A percentile compares a stretch with the other conserved stretches of the same genome.
These are phyloP conservation scores for Uloborus diversus DNA, from an alignment of 1,140 invertebrate species.

Conservation along the genomic window DNA sequence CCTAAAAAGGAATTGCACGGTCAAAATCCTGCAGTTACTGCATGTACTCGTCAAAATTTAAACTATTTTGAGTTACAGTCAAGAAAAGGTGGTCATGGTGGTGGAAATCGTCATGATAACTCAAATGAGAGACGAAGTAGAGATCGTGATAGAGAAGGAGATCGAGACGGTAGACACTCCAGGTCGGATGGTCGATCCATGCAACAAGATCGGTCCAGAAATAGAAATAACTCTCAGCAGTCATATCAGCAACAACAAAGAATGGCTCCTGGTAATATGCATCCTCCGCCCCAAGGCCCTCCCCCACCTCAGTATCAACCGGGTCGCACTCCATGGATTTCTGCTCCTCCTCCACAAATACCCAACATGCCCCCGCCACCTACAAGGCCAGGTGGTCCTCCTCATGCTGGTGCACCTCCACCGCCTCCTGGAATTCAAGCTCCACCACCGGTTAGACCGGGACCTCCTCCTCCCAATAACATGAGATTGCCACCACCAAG, in stretches of 20 bases:
- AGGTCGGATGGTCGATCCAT: slow-evolving; percentile 12
- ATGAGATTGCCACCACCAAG: slow-evolving; percentile 60
- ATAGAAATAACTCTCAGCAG: slow-evolving; percentile 5
- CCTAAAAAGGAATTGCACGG: slow-evolving; percentile 95
- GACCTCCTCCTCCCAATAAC: slow-evolving; percentile 69
- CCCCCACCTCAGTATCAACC: slow-evolving; percentile 67
- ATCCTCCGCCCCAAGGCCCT: slow-evolving; percentile 41
- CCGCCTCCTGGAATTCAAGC: slow-evolving; percentile 65
- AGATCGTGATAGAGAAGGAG: slow-evolving; percentile 42
- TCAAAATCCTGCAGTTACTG: slow-evolving; percentile 91
- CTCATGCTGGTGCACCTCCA: slow-evolving; percentile 72
- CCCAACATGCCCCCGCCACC: slow-evolving; percentile 46
- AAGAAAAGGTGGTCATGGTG: slow-evolving; percentile 61
- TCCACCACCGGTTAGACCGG: slow-evolving; percentile 72
- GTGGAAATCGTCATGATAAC: slow-evolving; percentile 57
- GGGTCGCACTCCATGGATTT: slow-evolving; percentile 72
- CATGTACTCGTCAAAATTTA: slow-evolving; percentile 91
- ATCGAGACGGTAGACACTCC: slow-evolving; percentile 39
- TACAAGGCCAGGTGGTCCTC: slow-evolving; percentile 65
- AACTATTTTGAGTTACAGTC: slow-evolving; percentile 71
- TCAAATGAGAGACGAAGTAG: slow-evolving; percentile 38
- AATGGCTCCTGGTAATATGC: slow-evolving; percentile 32
- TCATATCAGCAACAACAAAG: slow-evolving; percentile 24
- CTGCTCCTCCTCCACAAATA: slow-evolving; percentile 67
- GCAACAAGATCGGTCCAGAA: slow-evolving; percentile 26